Evolutionary conservation across 2,797 vertebrate species (phyloP).

Genomic region (Tragelaphus oryx): DNA sequence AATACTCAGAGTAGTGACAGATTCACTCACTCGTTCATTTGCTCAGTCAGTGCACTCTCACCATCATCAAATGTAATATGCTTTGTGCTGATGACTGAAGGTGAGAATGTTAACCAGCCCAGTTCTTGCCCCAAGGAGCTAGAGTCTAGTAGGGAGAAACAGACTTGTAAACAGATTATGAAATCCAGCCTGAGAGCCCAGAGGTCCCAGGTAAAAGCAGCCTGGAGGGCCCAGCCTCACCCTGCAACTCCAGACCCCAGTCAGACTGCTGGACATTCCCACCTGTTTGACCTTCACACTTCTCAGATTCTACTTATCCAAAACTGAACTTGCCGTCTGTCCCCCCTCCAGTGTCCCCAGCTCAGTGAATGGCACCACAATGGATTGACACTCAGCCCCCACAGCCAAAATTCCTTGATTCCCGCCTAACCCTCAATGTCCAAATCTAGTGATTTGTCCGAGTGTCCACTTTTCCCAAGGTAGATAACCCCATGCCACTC

Average conservation of each 20-base stretch:
- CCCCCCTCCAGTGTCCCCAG: neutral
- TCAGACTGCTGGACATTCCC: neutral
- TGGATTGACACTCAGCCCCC: neutral
- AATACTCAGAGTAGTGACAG: neutral
- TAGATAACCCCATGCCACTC: neutral
- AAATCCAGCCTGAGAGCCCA: neutral
- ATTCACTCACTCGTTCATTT: neutral
- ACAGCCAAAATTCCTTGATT: neutral
- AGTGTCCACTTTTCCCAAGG: neutral
- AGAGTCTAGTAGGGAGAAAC: neutral
- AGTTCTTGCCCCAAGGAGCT: neutral
- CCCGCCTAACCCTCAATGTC: neutral
- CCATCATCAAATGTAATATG: neutral
- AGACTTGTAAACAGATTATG: neutral
- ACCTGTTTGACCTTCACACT: neutral
- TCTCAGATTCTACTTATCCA: neutral
- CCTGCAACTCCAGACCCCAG: neutral
- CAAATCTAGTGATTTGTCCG: neutral
- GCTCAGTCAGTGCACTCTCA: neutral
- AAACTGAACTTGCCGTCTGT: neutral
- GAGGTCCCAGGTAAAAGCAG: neutral
- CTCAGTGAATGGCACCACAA: neutral
- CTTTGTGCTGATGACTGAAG: neutral
- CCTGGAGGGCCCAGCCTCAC: neutral
- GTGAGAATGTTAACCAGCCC: neutral